Percentiles rank a stretch among this genome's conserved stretches.
These are phyloP conservation scores for Lumbricus terrestris DNA, from an alignment of 2,888 invertebrate species.

Conservation along the genomic window DNA sequence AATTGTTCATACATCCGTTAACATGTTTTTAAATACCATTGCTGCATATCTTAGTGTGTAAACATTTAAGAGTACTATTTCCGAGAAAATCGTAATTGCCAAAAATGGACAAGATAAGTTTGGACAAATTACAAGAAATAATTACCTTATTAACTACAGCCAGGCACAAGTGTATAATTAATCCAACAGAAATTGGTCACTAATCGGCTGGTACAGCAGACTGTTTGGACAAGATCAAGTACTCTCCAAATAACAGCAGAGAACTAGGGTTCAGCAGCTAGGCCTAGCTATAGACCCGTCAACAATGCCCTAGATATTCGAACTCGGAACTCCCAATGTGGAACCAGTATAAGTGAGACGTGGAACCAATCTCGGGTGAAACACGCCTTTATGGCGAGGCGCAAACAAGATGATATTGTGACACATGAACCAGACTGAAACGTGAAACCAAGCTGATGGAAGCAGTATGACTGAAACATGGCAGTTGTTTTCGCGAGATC, in stretches of 20 bases:
- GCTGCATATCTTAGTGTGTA: not conserved
- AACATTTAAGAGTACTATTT: not conserved
- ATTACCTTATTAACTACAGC: not conserved
- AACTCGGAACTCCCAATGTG: not conserved
- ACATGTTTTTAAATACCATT: not conserved
- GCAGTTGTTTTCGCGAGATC: not conserved
- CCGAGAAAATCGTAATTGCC: not conserved
- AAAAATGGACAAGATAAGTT: not conserved
- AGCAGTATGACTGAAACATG: no score
- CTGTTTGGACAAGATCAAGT: not conserved
- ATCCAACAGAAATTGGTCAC: not conserved
- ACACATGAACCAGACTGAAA: no score
- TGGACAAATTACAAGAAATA: not conserved
- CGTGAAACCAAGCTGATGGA: no score
- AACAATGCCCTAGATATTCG: no score
- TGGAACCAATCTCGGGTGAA: not conserved
- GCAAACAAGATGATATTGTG: no score
- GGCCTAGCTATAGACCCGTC: no score
- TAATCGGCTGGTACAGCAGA: not conserved
- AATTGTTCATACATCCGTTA: not conserved
- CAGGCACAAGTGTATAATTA: not conserved
- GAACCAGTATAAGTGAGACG: not conserved
- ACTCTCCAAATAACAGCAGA: not conserved
- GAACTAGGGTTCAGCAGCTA: not conserved
- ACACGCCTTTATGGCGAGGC: not conserved